Percentiles rank a stretch among this genome's conserved stretches.
Evolutionary conservation across 35 echinoderm and acorn worm genomes (phyloP).

Genomic region (Ophiothrix spiculata): DNA sequence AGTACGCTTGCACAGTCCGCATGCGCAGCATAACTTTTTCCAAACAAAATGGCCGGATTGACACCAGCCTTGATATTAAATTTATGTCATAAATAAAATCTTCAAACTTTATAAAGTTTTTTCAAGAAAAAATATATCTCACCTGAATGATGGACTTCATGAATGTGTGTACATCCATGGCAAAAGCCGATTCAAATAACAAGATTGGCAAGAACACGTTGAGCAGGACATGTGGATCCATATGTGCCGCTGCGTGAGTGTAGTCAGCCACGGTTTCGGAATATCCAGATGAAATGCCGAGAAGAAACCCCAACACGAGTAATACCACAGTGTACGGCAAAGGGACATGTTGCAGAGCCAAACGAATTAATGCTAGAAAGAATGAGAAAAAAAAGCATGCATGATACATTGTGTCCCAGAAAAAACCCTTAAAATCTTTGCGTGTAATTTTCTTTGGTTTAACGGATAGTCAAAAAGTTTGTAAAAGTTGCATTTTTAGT

Average conservation of each 20-base stretch:
- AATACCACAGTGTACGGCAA: slow-evolving; percentile 92
- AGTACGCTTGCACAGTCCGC: no score
- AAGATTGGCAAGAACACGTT: slow-evolving; percentile 86
- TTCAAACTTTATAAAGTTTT: no score
- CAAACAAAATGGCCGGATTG: no score
- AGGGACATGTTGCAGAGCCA: slow-evolving; percentile 73
- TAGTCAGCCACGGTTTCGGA: slow-evolving; percentile 32
- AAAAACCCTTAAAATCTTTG: no score
- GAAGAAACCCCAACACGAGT: slow-evolving; percentile 59
- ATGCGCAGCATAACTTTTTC: no score
- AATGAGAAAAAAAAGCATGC: no score
- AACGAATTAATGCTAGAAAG: slow-evolving; percentile 69
- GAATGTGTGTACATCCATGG: slow-evolving; percentile 99
- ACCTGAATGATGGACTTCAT: slow-evolving; percentile 81
- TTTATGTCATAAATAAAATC: no score
- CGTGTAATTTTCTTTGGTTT: no score
- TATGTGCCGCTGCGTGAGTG: slow-evolving; percentile 59
- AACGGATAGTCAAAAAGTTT: no score
- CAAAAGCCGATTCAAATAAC: slow-evolving; percentile 98
- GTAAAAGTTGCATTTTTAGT: no score
- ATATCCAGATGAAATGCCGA: slow-evolving; percentile 53
- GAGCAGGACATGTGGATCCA: slow-evolving; percentile 90
- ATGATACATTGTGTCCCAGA: no score
- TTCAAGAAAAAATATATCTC: background rate
- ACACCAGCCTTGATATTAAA: no score